Conservation (phyloP, 1,140 invertebrate genomes). For the Anastrepha ludens region DNA sequence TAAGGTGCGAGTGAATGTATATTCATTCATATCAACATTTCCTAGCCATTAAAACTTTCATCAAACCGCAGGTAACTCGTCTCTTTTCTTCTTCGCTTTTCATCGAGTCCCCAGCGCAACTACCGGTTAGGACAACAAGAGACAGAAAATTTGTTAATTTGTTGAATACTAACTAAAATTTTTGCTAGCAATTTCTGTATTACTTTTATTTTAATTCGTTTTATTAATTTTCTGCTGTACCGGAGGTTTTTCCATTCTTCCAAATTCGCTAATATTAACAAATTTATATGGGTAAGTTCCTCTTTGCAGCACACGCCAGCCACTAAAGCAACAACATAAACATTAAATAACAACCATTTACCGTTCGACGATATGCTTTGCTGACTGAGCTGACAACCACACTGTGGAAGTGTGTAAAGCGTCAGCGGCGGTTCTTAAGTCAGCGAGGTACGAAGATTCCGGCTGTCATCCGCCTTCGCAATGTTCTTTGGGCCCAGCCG, state of each 20-base stretch:
- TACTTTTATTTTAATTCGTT: background rate
- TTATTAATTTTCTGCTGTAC: background rate
- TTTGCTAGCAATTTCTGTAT: background rate
- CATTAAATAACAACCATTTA: slow-evolving; percentile 18
- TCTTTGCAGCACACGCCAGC: background rate
- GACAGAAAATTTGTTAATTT: slow-evolving; percentile 11
- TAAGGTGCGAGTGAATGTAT: too few relatives aligned
- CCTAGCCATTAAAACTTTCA: background rate
- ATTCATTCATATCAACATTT: too few relatives aligned
- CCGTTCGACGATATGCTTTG: slow-evolving; percentile 45
- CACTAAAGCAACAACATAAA: background rate
- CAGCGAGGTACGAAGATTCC: background rate
- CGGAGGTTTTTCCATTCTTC: background rate
- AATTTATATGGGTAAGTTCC: background rate
- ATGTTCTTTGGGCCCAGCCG: background rate
- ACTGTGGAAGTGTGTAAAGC: background rate
- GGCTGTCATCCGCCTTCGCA: background rate
- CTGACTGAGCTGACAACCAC: slow-evolving; percentile 38
- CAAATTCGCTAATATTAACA: slow-evolving; percentile 4
- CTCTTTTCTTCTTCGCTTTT: background rate
- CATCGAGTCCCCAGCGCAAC: background rate
- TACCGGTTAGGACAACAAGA: background rate
- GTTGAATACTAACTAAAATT: slow-evolving; percentile 38
- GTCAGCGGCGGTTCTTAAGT: background rate
- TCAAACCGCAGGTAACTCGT: background rate